phyloP scores from a whole-genome alignment of 1,140 invertebrate genomes.

The Whitmania pigra region DNA sequence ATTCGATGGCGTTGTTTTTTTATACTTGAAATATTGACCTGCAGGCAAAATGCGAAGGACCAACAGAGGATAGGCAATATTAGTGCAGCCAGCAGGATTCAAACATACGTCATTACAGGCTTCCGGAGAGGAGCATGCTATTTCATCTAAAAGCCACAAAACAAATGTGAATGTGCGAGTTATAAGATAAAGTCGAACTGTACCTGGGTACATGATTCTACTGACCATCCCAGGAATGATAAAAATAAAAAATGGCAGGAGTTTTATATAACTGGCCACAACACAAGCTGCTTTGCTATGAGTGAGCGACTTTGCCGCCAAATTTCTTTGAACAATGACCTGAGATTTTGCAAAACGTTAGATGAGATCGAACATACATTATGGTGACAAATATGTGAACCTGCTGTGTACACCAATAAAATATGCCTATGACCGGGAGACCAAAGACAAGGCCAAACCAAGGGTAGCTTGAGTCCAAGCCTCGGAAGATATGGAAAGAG shows the following conservation, averaged over 20 bases:
- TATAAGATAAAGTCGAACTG: not conserved
- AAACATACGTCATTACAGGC: conserved; percentile 30
- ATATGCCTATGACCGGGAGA: conserved; percentile 42
- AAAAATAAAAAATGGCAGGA: conserved; percentile 44
- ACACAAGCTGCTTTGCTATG: conserved; percentile 46
- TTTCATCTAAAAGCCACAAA: conserved; percentile 12
- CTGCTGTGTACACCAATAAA: conserved; percentile 49
- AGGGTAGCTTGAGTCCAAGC: conserved; percentile 28
- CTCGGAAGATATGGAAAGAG: conserved; percentile 18
- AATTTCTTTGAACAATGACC: conserved; percentile 46
- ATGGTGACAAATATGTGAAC: conserved; percentile 25
- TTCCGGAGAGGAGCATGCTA: conserved; percentile 31
- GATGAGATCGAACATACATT: not conserved
- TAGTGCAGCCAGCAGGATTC: conserved; percentile 20
- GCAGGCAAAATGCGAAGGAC: conserved; percentile 16
- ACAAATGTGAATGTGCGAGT: not conserved
- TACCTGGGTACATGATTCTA: conserved; percentile 40
- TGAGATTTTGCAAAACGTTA: conserved; percentile 22
- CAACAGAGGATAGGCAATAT: conserved; percentile 24
- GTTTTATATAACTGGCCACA: conserved; percentile 43
- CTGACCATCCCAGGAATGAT: conserved; percentile 47
- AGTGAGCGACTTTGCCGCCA: conserved; percentile 44
- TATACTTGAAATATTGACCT: conserved; percentile 13
- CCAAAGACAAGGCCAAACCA: conserved; percentile 45
- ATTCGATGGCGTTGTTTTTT: not conserved